These are phyloP conservation scores for Conger conger DNA, from an alignment of 2,113 vertebrate species.

Conservation along the genomic window DNA sequence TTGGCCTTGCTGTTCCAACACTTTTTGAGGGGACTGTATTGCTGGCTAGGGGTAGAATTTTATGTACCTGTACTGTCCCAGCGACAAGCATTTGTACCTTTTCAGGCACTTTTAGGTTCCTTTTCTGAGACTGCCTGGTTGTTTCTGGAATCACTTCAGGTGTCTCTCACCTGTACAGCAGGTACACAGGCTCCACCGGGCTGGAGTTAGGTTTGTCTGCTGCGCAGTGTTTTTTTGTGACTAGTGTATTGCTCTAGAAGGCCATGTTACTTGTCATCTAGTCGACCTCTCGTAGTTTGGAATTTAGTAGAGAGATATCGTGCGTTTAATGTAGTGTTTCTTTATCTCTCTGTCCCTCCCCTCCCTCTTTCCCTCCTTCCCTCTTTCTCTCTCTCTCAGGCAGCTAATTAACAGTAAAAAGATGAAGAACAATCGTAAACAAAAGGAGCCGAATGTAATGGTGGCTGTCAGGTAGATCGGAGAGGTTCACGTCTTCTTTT, in stretches of 20 bases:
- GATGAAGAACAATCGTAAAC: neutral
- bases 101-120: no score
- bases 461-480: conserved; percentile 37
- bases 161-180: neutral
- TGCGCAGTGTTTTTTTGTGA: neutral
- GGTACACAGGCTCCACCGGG: neutral
- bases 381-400: neutral
- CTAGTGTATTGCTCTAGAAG: neutral
- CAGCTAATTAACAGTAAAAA: conserved; percentile 1
- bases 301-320: neutral
- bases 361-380: neutral
- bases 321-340: neutral
- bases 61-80: no score
- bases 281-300: neutral
- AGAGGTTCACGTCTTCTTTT: no score
- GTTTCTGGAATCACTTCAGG: neutral
- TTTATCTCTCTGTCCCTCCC: neutral
- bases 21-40: no score
- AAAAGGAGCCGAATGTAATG: conserved; percentile 24
- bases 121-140: neutral
- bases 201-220: neutral
- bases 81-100: no score
- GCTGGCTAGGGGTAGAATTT: no score
- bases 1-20: no score
- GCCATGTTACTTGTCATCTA: neutral